Conservation (phyloP, 2,797 vertebrate species). For the Siniperca scherzeri region DNA sequence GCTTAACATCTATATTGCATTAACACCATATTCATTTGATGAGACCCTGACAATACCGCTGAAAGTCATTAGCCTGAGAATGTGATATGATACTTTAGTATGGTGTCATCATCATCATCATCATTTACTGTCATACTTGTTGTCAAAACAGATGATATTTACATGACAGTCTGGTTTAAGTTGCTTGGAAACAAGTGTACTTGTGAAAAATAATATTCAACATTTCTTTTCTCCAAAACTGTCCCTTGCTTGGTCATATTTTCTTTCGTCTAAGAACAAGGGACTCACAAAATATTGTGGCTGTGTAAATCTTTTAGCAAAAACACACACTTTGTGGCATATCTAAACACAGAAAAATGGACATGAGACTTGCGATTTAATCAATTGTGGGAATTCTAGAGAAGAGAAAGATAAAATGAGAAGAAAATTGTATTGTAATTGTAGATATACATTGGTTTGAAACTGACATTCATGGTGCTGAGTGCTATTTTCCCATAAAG, state of each 20-base stretch:
- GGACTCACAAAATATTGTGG: neutral
- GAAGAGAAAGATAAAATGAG: neutral
- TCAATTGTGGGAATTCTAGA: neutral
- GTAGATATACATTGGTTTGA: neutral
- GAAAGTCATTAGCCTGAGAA: neutral
- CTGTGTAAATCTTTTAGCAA: constrained; percentile 10
- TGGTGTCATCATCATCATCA: neutral
- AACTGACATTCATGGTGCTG: neutral
- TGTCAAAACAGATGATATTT: neutral
- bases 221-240: neutral
- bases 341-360: neutral
- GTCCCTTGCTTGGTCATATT: neutral
- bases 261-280: neutral
- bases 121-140: neutral
- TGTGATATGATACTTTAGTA: neutral
- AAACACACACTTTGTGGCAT: neutral
- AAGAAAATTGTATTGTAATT: neutral
- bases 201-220: neutral
- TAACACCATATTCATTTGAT: neutral
- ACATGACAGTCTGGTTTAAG: neutral
- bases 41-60: neutral
- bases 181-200: neutral
- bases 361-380: neutral
- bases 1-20: neutral
- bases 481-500: neutral